Base-by-base conservation (phyloP, 37 sponge, comb jelly and placozoan species). In the Eunapius fragilis region DNA sequence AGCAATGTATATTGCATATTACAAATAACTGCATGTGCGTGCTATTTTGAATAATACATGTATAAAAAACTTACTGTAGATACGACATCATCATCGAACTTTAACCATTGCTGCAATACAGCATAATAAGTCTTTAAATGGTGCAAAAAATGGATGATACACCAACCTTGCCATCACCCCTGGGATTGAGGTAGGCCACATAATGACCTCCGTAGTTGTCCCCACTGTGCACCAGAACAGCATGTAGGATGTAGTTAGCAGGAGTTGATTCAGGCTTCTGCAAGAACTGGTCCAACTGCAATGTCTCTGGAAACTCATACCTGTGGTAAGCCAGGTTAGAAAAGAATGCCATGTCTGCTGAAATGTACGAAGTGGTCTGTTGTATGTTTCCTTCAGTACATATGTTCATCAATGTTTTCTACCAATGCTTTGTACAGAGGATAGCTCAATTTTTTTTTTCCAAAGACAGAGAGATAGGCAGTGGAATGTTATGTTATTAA, bases 51-150 rank as follows among this genome's bases (percentile, higher is more conserved):
- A 17, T 58, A 58, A 17, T 58, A 4, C n/a, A n/a, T 10, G 7
- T 11, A 58, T 19, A 12, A 58, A 6, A 0, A 19, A 72, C 92
- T 85, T 41, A 92, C 92, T 70, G 81, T 90, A 12, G 98, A 98
- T 7, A 98, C 99, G 31, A 98, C 95, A 81, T 98, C 99, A 84
- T 98, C 99, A 90, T 98, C 99, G 89, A 98, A 98, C 72, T 98
- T 98, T 48, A 93, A 87, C 99, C 99, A 98, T 92, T 98, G 87
- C 28, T 77, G 69, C 81, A 31, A 41, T 41, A 41, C 6, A 58
- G 14, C 22, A 58, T 19, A 58, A 58, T n/a, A n/a, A n/a, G n/a
- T n/a, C n/a, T n/a, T n/a, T n/a, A 25, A 71, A 30, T 71, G 26
- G 28, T 25, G 4, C 30, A n/a, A n/a, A 9, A 71, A 30, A 25